A percentile compares a stretch with the other conserved stretches of the same genome.
phyloP scores from a whole-genome alignment of 2,113 vertebrate genomes.

The Oenanthe melanoleuca region DNA sequence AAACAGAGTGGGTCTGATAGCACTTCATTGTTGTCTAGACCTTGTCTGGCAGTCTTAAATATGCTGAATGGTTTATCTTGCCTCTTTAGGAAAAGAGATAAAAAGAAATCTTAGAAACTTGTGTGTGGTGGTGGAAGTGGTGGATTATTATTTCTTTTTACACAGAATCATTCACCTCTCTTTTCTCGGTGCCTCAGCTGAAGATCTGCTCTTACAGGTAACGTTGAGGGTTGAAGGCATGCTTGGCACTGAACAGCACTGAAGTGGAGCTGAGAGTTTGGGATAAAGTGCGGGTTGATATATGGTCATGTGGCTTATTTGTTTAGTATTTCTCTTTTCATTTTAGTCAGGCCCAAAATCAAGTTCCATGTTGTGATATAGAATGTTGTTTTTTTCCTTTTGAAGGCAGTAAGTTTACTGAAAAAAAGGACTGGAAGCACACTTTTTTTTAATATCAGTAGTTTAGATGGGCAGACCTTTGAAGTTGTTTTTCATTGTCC shows the following conservation, averaged over 20 bases:
- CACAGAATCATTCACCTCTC: background rate
- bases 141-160: background rate
- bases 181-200: background rate
- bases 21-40: background rate
- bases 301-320: background rate
- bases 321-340: background rate
- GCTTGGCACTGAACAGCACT: background rate
- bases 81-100: background rate
- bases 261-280: background rate
- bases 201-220: background rate
- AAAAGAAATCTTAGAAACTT: background rate
- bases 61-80: background rate
- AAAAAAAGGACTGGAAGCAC: background rate
- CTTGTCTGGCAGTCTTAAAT: background rate
- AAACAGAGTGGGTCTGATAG: background rate
- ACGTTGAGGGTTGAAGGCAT: background rate
- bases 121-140: background rate
- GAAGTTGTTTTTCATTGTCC: background rate
- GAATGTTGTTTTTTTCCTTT: background rate
- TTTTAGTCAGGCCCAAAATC: background rate
- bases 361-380: accelerated
- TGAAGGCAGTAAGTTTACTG: background rate
- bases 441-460: background rate
- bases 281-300: background rate
- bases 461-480: background rate